These are phyloP conservation scores for Conger conger DNA, from an alignment of 2,113 vertebrate genomes.

Conservation along the genomic window DNA sequence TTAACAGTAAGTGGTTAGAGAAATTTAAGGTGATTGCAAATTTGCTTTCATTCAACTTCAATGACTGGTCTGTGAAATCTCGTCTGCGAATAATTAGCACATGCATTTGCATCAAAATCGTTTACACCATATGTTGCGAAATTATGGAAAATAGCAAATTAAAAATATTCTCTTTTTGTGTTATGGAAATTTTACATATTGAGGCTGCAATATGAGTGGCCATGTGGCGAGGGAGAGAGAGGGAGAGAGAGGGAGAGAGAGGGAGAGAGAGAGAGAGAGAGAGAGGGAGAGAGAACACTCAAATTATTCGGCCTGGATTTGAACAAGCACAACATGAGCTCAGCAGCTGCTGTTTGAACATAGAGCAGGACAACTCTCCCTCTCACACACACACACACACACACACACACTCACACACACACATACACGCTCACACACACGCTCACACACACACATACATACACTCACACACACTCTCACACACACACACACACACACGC, in stretches of 20 bases:
- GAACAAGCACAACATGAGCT: constrained; percentile 63
- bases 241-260: constrained; percentile 37
- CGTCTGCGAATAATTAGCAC: constrained; percentile 87
- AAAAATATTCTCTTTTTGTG: constrained; percentile 68
- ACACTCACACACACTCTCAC: too few species aligned
- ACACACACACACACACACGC: too few species aligned
- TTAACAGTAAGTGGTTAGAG: constrained; percentile 78
- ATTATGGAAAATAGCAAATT: constrained; percentile 76
- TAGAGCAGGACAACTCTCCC: constrained; percentile 54
- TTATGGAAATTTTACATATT: constrained; percentile 78
- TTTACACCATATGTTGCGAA: constrained; percentile 85
- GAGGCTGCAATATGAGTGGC: constrained; percentile 57
- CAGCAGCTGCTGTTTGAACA: constrained; percentile 77
- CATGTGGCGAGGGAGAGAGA: constrained; percentile 51
- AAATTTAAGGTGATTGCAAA: constrained; percentile 86
- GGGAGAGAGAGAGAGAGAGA: constrained; percentile 22
- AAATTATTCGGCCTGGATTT: constrained; percentile 64
- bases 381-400: neutral
- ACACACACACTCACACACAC: too few species aligned
- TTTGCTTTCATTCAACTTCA: constrained; percentile 89
- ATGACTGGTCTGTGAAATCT: constrained; percentile 76
- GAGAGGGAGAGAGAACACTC: constrained; percentile 25
- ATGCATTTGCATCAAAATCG: constrained; percentile 91
- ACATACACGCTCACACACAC: too few species aligned
- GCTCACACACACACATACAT: too few species aligned